Evolutionary conservation across 2,113 vertebrate genomes (phyloP), one percentile per base, ranked within the genome.

Genomic region (Solenodon paradoxus): DNA sequence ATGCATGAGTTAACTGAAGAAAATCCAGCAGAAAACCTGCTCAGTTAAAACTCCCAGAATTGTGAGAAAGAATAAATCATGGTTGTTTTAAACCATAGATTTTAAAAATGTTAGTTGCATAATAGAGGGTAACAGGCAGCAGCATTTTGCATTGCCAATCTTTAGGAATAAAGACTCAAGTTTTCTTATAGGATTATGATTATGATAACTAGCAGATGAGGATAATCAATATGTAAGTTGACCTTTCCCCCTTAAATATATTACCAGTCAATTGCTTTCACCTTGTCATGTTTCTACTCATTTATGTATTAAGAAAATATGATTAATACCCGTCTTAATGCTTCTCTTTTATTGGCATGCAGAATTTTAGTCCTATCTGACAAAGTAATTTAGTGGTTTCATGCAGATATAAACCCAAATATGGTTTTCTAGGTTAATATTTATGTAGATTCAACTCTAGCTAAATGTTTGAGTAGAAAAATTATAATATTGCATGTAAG

Each of bases 391-490:
- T 92, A 92, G 72, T 61, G 40, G 20, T 51, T 92, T 95, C 10
- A 84, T 66, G 53, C 92, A 90, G 38, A 49, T 90, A 45, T 40
- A 92, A 45, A 83, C 11, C 10, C 40, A 84, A 38, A 30, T 8
- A 4, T 92, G 9, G 1, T 81, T 87, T 92, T 35, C 17, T 85
- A 88, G 79, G 75, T 93, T 89, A 93, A 64, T 93, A 90, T 89
- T 91, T 92, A 87, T 68, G 9, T 71, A 68, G 81, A 84, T 10
- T 90, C 53, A 95, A 91, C 80, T 87, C 32, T 74, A 88, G 72
- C 15, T 40, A 71, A 86, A 90, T 61, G 30, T 88, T 86, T 68
- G 38, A 69, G 19, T 83, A 79, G 63, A 71, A 92, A 86, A 42
- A 78, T 79, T 22, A 69, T 2, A 15, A 30, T 90, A 80, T 81